Evolutionary conservation across 2,797 vertebrate genomes (phyloP).

Genomic region (Alca torda): DNA sequence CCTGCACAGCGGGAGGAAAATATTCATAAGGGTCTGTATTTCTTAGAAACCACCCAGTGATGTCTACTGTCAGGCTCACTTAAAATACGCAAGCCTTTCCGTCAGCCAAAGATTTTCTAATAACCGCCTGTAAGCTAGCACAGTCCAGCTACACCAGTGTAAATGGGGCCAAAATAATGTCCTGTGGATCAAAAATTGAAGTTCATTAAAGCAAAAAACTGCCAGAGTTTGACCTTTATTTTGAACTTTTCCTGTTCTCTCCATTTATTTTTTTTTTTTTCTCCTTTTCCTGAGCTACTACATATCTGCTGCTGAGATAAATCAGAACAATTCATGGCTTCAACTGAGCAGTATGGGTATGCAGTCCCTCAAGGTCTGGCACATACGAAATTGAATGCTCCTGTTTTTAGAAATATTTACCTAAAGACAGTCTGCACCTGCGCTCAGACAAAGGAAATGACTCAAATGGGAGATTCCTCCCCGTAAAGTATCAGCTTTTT

Average conservation of each 20-base stretch:
- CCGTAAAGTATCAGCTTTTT: background rate
- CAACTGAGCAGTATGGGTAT: background rate
- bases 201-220: background rate
- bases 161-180: background rate
- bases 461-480: background rate
- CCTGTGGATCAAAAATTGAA: background rate
- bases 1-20: slow-evolving; percentile 32
- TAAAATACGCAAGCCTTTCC: background rate
- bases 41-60: background rate
- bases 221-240: background rate
- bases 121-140: background rate
- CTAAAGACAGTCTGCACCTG: background rate
- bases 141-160: background rate
- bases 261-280: background rate
- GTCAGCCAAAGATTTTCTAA: background rate
- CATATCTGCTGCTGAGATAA: background rate
- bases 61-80: background rate
- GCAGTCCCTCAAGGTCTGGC: background rate
- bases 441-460: background rate
- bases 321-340: background rate
- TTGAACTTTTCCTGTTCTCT: background rate
- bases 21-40: slow-evolving; percentile 5
- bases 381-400: background rate
- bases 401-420: background rate
- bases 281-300: background rate